Conservation (phyloP, 2,797 vertebrate species). For the Eurystomus glaucurus region DNA sequence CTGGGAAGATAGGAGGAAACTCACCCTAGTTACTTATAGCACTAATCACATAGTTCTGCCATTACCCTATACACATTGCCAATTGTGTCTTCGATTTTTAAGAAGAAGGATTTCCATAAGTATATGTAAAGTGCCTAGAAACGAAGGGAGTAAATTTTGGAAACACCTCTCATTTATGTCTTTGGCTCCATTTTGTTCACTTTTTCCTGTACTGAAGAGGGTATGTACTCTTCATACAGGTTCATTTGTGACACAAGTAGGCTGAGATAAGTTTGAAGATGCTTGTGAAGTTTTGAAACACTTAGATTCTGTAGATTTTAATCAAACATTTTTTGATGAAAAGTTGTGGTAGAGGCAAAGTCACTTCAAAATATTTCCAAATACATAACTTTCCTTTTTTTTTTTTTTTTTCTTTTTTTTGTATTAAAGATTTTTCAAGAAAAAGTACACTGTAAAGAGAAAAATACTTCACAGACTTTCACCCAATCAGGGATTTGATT, state of each 20-base stretch:
- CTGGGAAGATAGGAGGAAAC: neutral
- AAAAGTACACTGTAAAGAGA: neutral
- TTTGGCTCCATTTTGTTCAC: neutral
- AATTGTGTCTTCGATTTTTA: neutral
- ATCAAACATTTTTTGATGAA: neutral
- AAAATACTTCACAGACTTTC: neutral
- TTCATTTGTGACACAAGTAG: accelerated
- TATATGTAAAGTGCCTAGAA: neutral
- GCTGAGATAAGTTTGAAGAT: neutral
- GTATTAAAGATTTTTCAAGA: neutral
- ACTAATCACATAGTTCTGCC: neutral
- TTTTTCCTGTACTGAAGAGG: neutral
- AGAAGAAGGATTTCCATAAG: neutral
- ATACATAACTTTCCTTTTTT: accelerated
- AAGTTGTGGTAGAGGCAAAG: neutral
- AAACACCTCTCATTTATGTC: neutral
- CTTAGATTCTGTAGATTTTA: neutral
- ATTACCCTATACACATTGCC: neutral
- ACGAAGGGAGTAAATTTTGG: neutral
- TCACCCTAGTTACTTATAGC: neutral
- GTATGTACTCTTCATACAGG: neutral
- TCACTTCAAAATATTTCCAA: neutral
- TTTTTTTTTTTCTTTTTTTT: neutral
- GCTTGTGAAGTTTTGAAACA: neutral
- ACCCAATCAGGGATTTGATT: neutral